Evolutionary conservation across 2,113 vertebrate species (phyloP), one percentile per base, ranked within the genome.

Genomic region (Chaetodon trifascialis): DNA sequence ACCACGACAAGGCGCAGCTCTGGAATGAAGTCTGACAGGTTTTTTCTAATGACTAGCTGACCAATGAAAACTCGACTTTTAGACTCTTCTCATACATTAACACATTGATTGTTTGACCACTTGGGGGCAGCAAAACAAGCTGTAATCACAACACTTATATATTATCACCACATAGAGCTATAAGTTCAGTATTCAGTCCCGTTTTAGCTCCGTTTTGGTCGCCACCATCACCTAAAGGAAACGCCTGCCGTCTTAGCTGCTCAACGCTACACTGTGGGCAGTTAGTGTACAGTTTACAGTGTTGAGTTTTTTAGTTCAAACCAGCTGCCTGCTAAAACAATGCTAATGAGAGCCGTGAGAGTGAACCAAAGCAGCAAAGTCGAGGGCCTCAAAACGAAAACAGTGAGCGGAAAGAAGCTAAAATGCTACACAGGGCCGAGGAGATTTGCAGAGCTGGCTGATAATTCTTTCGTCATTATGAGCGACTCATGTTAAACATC

Each of bases 151-250:
- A 34, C 4, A 36, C 16, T n/a, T 63, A 42, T 36, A 42, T 63
- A n/a, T 42, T n/a, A n/a, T 34, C 8, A 9, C 15, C 25, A 9
- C 4, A 59, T 34, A 59, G 36, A 60, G 30, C 19, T 60, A 30
- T 30, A 30, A 30, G 30, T 30, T 30, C 30, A 2, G 30, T 30
- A 38, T 56, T 64, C 63, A 42, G 34, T 51, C 44, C 54, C 15
- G 44, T 72, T 76, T 76, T 36, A 71, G 65, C 63, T 69, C 36
- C 46, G 42, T 12, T 73, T 38, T 49, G 51, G 34, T 62, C 60
- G 63, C 60, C 42, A 60, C 71, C 40, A 16, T 44, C 23, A 25
- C 14, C 21, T 42, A 3, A 42, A 7, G 36, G 30, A 69, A 38
- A 66, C 30, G 11, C 6, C 0, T 11, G 23, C 8, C 40, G 16